Base-by-base conservation (phyloP, 1,140 invertebrate genomes). In the Drosophila parvula region DNA sequence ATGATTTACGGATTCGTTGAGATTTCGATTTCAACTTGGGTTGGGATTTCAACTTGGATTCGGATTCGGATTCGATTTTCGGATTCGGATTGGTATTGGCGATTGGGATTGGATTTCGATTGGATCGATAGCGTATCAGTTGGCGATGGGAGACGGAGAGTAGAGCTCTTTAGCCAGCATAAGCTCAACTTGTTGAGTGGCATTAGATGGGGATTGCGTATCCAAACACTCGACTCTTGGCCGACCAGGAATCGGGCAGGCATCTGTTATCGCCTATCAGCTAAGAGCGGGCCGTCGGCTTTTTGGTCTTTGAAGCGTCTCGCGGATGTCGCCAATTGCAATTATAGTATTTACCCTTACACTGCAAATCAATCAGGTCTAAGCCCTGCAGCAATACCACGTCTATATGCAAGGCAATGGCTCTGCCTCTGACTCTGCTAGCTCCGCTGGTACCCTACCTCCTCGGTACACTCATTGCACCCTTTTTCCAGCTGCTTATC, bases 1-100 rank as follows among this genome's bases (percentile, higher is more conserved):
- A 76, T 88, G 83, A 88, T 86, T 82, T 79, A 79, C 83, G 76
- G 78, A 86, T 88, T 56, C 67, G 79, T 82, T 82, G 83, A 86
- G 82, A 83, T 83, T 82, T 81, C 47, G 68, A 74, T 59, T 74
- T 47, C 44, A 48, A 62, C 34, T 64, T 45, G 12, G 38, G 43
- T 62, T 55, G 30, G 41, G 59, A 60, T 76, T 62, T 16, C 45
- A 30, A 36, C 38, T 79, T 14, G 28, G 43, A 53, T 62, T 44
- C 51, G 48, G 45, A 36, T 68, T 61, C 27, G 16, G 28, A 36
- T 60, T 40, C 9, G 16, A 14, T 28, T 36, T 60, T 40, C 11
- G 27, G 57, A 56, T 56, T 74, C 40, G 36, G 59, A 71, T 18
- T 32, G 38, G 40, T 16, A 59, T 61, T 22, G 5, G 38, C 53